These are phyloP conservation scores for Girardinus metallicus DNA, from an alignment of 2,797 vertebrate species.

Conservation along the genomic window DNA sequence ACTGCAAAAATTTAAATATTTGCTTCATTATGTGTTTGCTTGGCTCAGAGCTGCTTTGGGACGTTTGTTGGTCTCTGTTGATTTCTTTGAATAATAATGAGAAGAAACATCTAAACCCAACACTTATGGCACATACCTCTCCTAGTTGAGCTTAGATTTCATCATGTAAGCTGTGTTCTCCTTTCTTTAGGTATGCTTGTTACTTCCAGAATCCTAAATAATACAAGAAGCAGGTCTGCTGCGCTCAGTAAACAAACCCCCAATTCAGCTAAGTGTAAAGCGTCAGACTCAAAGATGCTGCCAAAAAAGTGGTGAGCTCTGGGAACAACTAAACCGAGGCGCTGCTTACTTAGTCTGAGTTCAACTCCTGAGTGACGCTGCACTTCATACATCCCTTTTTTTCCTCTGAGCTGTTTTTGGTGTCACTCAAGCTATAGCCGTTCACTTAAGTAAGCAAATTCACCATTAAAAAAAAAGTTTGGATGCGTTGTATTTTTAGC, in stretches of 20 bases:
- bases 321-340: constrained; percentile 32
- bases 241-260: constrained; percentile 47
- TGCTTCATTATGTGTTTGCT: constrained; percentile 1
- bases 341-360: constrained; percentile 32
- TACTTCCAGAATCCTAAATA: constrained; percentile 32
- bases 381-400: constrained; percentile 28
- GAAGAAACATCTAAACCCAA: neutral
- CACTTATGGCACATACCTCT: constrained; percentile 3
- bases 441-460: constrained; percentile 45
- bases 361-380: constrained; percentile 18
- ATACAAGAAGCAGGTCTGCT: constrained; percentile 8
- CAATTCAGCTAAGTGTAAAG: constrained; percentile 20
- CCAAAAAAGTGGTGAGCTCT: constrained; percentile 20
- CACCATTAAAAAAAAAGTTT: constrained; percentile 39
- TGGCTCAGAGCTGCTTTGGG: neutral
- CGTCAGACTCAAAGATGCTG: constrained; percentile 16
- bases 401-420: constrained; percentile 20
- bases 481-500: constrained; percentile 51
- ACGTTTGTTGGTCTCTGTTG: constrained; percentile 3
- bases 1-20: neutral
- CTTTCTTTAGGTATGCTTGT: constrained; percentile 18
- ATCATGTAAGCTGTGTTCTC: constrained; percentile 6
- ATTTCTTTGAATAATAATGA: neutral
- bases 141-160: constrained; percentile 6
- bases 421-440: constrained; percentile 38